Conservation (phyloP, 2,797 vertebrate genomes). For the Xenentodon cancila region DNA sequence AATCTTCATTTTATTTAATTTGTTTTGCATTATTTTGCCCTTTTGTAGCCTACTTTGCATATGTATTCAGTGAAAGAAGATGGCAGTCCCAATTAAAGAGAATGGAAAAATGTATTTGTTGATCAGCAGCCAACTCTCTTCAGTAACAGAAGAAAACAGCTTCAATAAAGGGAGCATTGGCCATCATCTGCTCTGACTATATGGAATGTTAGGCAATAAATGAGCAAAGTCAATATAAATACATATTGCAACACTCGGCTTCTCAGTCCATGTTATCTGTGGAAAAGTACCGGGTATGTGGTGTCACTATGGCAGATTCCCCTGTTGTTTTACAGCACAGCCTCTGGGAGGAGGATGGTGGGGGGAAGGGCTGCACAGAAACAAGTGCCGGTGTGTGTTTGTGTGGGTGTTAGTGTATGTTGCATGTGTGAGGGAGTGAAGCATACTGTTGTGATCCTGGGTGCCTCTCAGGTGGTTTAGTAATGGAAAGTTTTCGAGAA, state of each 20-base stretch:
- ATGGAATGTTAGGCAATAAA: conserved; percentile 49
- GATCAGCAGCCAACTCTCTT: background rate
- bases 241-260: conserved; percentile 43
- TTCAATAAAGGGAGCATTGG: background rate
- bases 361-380: conserved; percentile 33
- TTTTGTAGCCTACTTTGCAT: background rate
- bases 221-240: conserved; percentile 43
- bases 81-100: background rate
- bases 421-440: conserved; percentile 11
- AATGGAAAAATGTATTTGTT: conserved; percentile 13
- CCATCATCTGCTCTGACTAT: background rate
- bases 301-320: conserved; percentile 56
- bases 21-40: background rate
- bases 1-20: background rate
- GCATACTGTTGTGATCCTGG: conserved; percentile 29
- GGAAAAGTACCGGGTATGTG: conserved; percentile 69
- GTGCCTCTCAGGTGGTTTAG: conserved; percentile 21
- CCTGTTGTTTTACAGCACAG: conserved; percentile 72
- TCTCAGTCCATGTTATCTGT: conserved; percentile 51
- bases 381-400: conserved; percentile 22
- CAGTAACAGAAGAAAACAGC: background rate
- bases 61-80: background rate
- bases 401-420: conserved; percentile 2
- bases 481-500: conserved; percentile 28
- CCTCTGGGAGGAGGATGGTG: conserved; percentile 26